A percentile compares a stretch with the other conserved stretches of the same genome.
phyloP scores from a whole-genome alignment of 2,797 vertebrate species.

The Phyllotis vaccarum region DNA sequence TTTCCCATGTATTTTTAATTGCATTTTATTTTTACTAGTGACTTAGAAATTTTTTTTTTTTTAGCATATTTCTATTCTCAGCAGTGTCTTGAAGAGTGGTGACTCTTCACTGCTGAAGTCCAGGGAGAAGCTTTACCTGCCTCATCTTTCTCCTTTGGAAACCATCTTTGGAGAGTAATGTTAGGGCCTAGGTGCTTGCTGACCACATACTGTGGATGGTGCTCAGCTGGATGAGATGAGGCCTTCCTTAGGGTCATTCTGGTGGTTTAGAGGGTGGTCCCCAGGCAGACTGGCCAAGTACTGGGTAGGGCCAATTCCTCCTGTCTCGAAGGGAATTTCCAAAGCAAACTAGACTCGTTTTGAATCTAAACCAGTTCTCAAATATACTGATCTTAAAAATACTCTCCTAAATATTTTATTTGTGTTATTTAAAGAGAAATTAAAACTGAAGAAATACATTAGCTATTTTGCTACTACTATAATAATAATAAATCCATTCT shows the following conservation, averaged over 20 bases:
- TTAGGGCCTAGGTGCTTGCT: neutral
- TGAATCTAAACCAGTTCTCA: neutral
- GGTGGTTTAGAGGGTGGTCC: neutral
- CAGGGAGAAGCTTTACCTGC: no score
- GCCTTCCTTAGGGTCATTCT: no score
- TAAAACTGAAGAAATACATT: neutral
- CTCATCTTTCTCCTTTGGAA: neutral
- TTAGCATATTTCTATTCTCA: neutral
- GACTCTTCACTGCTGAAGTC: neutral
- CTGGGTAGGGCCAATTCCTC: neutral
- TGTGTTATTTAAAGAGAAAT: neutral
- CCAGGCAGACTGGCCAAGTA: neutral
- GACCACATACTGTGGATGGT: neutral
- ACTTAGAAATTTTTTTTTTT: neutral
- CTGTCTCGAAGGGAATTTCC: neutral
- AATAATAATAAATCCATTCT: neutral
- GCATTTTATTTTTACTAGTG: neutral
- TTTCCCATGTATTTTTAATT: neutral
- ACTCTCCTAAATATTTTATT: neutral
- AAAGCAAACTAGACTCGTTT: neutral
- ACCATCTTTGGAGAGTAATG: neutral
- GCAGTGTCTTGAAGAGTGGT: neutral
- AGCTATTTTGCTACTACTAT: neutral
- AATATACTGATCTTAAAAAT: neutral
- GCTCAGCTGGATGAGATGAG: neutral